A percentile compares a stretch with the other conserved stretches of the same genome.
Evolutionary conservation across 1,140 invertebrate genomes (phyloP).

Genomic region (Procambarus clarkii): DNA sequence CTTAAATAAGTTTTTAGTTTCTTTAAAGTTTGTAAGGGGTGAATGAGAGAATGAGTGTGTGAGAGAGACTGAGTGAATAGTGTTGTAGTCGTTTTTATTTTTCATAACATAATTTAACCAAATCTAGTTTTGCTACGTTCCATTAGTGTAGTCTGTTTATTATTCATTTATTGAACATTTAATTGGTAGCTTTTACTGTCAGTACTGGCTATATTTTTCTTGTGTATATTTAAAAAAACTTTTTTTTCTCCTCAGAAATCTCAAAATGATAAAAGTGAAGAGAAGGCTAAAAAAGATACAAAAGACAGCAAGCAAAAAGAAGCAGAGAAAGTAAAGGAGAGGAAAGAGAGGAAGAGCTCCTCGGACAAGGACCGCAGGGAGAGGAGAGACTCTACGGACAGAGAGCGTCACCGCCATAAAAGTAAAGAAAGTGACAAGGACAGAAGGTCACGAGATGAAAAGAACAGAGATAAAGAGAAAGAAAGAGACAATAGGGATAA

Average conservation of each 20-base stretch:
- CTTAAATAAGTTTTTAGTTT: too few species aligned
- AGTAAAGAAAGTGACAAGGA: conserved; percentile 45
- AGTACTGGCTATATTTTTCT: background rate
- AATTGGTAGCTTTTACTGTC: too few species aligned
- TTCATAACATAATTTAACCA: too few species aligned
- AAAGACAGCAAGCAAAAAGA: conserved; percentile 24
- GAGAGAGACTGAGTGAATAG: too few species aligned
- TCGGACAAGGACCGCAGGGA: conserved; percentile 67
- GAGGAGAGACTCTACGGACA: conserved; percentile 56
- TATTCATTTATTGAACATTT: too few species aligned
- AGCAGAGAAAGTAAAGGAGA: conserved; percentile 32
- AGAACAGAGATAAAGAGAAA: conserved; percentile 24
- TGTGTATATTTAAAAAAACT: background rate
- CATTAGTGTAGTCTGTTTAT: too few species aligned
- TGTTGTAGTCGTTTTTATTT: too few species aligned
- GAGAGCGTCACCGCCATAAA: conserved; percentile 47
- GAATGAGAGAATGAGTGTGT: too few species aligned
- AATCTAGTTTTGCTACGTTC: too few species aligned
- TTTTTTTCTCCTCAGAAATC: conserved; percentile 46
- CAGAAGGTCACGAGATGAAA: background rate
- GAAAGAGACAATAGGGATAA: conserved; percentile 63
- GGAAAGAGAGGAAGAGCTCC: conserved; percentile 34
- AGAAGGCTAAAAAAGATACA: conserved; percentile 53
- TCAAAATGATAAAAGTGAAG: conserved; percentile 72
- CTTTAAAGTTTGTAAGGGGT: too few species aligned